Base-by-base conservation (phyloP, 2,888 invertebrate species). In the Oligia fasciuncula region DNA sequence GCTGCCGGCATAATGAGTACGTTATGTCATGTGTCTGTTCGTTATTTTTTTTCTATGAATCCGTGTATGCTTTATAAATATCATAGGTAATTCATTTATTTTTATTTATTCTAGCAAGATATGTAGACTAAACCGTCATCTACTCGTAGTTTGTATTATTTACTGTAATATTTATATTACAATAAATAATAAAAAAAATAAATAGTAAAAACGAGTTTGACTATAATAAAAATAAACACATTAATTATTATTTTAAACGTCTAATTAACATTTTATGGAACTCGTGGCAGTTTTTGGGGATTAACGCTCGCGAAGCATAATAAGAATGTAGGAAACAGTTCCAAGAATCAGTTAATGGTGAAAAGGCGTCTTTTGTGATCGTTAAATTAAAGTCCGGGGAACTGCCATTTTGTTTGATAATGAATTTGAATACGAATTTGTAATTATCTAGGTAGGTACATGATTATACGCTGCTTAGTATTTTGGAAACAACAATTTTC, bases 311-410 rank as follows among this genome's bases (percentile, higher is more conserved):
- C 54, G 29, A 46, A 83, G 35, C 49, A 43, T 65, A 49, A 68
- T 60, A 68, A 79, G 40, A 72, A 65, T 23, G 46, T 84, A 72
- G 29, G 4, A 51, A 83, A 75, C 65, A n/a, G 9, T 75, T 72
- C 68, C 51, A 62, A 62, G 74, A 79, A 83, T 71, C 62, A 1
- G 35, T 43, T 63, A 71, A 72, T 35, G 68, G 54, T 49, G 57
- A 46, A 40, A 62, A 75, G 23, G 43, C n/a, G 43, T 63, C n/a
- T 63, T 62, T 63, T 80, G 70, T 71, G 11, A 82, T 82, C 70
- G 51, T 76, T 43, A 54, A 69, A 79, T 80, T 72, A 51, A 75
- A 79, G 68, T 49, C 63, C 72, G 68, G 13, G n/a, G 40, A 60
- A 72, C 68, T 79, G 43, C 43, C 49, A 46, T 67, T 72, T 67